These are phyloP conservation scores for Antedon mediterranea DNA, from an alignment of 53 echinoderm and acorn worm species.

Conservation along the genomic window DNA sequence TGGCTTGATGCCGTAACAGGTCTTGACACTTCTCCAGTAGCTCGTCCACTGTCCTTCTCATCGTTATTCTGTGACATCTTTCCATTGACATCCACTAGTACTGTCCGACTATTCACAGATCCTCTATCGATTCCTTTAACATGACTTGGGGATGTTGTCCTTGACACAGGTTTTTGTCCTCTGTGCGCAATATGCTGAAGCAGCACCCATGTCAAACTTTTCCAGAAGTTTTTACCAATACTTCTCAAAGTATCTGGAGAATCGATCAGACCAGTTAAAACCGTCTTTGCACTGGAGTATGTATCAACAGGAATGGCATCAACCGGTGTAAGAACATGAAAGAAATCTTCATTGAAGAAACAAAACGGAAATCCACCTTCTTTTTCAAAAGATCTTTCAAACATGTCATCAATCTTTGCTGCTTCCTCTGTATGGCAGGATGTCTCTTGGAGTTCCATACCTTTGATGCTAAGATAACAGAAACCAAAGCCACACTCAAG, in stretches of 20 bases:
- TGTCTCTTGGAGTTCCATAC: slow-evolving; percentile 90
- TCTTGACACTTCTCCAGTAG: slow-evolving; percentile 49
- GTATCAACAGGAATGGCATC: slow-evolving; percentile 67
- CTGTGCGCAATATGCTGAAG: slow-evolving; percentile 46
- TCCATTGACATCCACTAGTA: slow-evolving; percentile 10
- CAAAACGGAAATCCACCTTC: slow-evolving; percentile 25
- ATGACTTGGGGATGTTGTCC: slow-evolving; percentile 6
- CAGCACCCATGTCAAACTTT: slow-evolving; percentile 70
- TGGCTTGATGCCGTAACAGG: slow-evolving; percentile 1
- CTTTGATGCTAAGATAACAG: slow-evolving; percentile 72
- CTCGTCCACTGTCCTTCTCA: slow-evolving; percentile 74
- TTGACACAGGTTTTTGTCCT: slow-evolving; percentile 23
- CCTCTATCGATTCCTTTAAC: background rate
- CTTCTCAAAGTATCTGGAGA: slow-evolving; percentile 53
- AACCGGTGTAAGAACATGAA: slow-evolving; percentile 63
- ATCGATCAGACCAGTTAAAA: slow-evolving; percentile 84
- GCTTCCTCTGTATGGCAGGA: slow-evolving; percentile 97
- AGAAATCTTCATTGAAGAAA: slow-evolving; percentile 42
- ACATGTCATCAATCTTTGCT: slow-evolving; percentile 61
- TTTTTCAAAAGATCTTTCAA: slow-evolving; percentile 44
- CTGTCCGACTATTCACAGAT: slow-evolving; percentile 13
- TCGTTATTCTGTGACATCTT: background rate
- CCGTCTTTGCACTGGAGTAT: slow-evolving; percentile 86
- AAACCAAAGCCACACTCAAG: slow-evolving; percentile 78
- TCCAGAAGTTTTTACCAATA: slow-evolving; percentile 52